Evolutionary conservation across 1,140 invertebrate genomes (phyloP), one percentile per base, ranked within the genome.

Genomic region (Drosophila bifasciata): DNA sequence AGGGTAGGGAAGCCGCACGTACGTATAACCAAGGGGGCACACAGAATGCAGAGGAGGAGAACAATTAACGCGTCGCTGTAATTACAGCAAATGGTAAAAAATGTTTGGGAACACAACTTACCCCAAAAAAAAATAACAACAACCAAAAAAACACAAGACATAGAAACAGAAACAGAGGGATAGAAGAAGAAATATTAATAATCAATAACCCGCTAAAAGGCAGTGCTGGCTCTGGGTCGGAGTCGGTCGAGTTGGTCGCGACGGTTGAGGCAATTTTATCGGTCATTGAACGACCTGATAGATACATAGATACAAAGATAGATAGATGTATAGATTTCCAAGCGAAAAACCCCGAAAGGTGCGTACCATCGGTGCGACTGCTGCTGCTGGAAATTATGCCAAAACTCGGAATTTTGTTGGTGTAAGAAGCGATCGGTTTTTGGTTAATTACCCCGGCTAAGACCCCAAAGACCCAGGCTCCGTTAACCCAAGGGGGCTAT

Each of bases 191-290:
- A 66, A 85, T 77, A 88, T 89, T 79, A 86, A 89, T 86, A 86
- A 86, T 86, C 83, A 86, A 86, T 86, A 88, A 77, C 83, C 66
- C 63, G 83, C 83, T 86, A 86, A 86, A 86, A 88, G 79, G 66
- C 72, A 79, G 11, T 36, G 32, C 32, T 36, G 32, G 32, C 3
- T 36, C 32, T 39, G 51, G 67, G 39, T 28, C 44, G 23, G 51
- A 59, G 53, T 57, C 56, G 59, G 58, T 59, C 67, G 52, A 79
- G 81, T 61, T 56, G 46, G 69, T 62, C 69, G 69, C 58, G 45
- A 46, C 56, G 70, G 61, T 67, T 75, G 62, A 81, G 73, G 69
- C 84, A 80, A 86, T 85, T 85, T 85, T 81, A 86, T 81, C 81
- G 81, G 81, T 86, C 81, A 75, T 86, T 86, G 81, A 86, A 86